Evolutionary conservation across 2,888 invertebrate genomes (phyloP).

Genomic region (Cacoxenus indagator): DNA sequence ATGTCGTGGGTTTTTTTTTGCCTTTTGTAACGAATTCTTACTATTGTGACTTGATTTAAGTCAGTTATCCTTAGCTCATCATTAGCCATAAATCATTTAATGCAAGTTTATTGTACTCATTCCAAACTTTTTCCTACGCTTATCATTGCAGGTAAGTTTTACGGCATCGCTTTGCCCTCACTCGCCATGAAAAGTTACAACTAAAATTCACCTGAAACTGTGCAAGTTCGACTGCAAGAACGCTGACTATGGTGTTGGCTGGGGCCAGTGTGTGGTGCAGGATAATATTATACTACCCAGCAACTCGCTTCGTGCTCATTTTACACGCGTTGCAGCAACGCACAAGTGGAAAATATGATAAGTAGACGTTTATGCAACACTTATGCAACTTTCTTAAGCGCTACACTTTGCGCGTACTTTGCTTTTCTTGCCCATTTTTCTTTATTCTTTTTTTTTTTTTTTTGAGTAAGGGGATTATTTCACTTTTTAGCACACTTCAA

Average conservation of each 20-base stretch:
- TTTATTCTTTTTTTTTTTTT: too few species aligned
- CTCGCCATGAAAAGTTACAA: too few species aligned
- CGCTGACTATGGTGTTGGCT: too few species aligned
- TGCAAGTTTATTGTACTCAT: conserved; percentile 40
- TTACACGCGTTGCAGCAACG: neutral
- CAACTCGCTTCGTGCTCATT: neutral
- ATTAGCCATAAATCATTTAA: conserved; percentile 24
- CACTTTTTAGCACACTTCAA: neutral
- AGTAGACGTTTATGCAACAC: conserved; percentile 22
- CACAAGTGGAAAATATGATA: conserved; percentile 27
- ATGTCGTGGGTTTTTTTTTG: too few species aligned
- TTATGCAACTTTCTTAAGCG: conserved; percentile 9
- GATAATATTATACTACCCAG: neutral
- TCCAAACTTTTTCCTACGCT: neutral
- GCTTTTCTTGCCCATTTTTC: too few species aligned
- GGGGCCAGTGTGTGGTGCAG: too few species aligned
- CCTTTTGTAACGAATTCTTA: too few species aligned
- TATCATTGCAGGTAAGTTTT: conserved; percentile 19
- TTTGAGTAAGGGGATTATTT: neutral
- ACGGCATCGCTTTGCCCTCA: neutral
- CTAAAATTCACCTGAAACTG: too few species aligned
- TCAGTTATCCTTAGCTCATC: neutral
- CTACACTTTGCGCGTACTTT: neutral
- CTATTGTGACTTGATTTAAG: too few species aligned
- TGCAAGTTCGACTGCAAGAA: too few species aligned